A percentile compares a stretch with the other conserved stretches of the same genome.
phyloP scores from a whole-genome alignment of 2,888 invertebrate genomes.

The Drosophila cyrtoloma region DNA sequence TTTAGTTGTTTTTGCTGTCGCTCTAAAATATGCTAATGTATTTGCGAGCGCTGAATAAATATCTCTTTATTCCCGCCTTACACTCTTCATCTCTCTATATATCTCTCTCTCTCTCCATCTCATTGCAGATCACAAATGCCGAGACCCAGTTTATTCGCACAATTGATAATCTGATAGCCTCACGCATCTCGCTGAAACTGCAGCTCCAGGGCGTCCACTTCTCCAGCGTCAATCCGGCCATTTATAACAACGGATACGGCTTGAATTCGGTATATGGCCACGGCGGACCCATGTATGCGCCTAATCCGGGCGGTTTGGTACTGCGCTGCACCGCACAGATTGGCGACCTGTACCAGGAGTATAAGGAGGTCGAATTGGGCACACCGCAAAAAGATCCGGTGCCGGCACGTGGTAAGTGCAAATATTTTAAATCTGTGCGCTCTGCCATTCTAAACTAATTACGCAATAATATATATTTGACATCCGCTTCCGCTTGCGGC shows the following conservation, averaged over 20 bases:
- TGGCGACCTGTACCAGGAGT: constrained; percentile 89
- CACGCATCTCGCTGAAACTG: constrained; percentile 83
- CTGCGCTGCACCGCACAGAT: constrained; percentile 91
- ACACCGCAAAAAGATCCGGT: constrained; percentile 91
- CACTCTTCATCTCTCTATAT: constrained; percentile 37
- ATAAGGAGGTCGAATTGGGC: constrained; percentile 89
- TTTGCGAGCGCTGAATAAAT: constrained; percentile 71
- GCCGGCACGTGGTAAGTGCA: constrained; percentile 90
- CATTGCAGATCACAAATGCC: constrained; percentile 81
- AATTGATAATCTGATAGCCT: constrained; percentile 84
- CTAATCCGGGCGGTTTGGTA: constrained; percentile 87
- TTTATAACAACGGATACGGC: constrained; percentile 62
- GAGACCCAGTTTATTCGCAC: constrained; percentile 84
- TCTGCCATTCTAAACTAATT: constrained; percentile 44
- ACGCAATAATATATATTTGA: constrained; percentile 56
- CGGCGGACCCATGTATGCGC: constrained; percentile 70
- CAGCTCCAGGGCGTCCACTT: constrained; percentile 85
- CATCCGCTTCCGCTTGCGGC: constrained; percentile 50
- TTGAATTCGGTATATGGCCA: constrained; percentile 75
- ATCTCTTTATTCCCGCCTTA: constrained; percentile 23
- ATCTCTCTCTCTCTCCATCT: neutral
- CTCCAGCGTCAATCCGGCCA: constrained; percentile 75
- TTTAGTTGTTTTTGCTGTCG: constrained; percentile 17
- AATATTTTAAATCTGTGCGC: constrained; percentile 2
- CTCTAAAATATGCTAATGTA: constrained; percentile 75